Conservation (phyloP, 2,888 invertebrate species). For the Petrolisthes manimaculis region DNA sequence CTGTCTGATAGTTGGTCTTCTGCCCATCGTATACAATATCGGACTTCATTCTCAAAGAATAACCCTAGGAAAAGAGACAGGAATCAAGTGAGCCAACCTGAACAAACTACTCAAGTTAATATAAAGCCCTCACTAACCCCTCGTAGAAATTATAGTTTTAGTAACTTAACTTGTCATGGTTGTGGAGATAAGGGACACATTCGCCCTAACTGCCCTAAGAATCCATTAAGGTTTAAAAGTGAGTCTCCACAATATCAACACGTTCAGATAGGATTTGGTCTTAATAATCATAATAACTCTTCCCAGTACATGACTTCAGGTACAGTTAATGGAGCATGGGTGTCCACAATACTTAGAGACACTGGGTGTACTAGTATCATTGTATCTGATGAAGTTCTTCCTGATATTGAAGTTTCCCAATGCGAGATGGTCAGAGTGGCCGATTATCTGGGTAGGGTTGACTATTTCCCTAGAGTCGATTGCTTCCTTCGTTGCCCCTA, state of each 20-base stretch:
- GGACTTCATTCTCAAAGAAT: background rate
- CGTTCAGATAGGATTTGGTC: background rate
- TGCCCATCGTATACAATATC: background rate
- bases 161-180: background rate
- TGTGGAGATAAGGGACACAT: slow-evolving; percentile 25
- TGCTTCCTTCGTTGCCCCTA: slow-evolving; percentile 22
- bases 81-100: too few relatives aligned
- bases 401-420: background rate
- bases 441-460: slow-evolving; percentile 7
- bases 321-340: background rate
- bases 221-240: background rate
- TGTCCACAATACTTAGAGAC: background rate
- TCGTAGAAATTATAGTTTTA: too few relatives aligned
- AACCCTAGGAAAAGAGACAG: too few relatives aligned
- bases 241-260: background rate
- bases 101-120: too few relatives aligned
- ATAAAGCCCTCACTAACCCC: too few relatives aligned
- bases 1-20: slow-evolving; percentile 21
- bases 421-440: background rate
- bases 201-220: background rate
- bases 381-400: slow-evolving; percentile 21
- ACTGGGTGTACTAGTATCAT: slow-evolving; percentile 13
- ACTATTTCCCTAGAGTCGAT: background rate
- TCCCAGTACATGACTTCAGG: background rate
- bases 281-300: background rate